Percentiles rank a stretch among this genome's conserved stretches.
Evolutionary conservation across 53 echinoderm and acorn worm genomes (phyloP).

Genomic region (Hippasteria phrygiana): DNA sequence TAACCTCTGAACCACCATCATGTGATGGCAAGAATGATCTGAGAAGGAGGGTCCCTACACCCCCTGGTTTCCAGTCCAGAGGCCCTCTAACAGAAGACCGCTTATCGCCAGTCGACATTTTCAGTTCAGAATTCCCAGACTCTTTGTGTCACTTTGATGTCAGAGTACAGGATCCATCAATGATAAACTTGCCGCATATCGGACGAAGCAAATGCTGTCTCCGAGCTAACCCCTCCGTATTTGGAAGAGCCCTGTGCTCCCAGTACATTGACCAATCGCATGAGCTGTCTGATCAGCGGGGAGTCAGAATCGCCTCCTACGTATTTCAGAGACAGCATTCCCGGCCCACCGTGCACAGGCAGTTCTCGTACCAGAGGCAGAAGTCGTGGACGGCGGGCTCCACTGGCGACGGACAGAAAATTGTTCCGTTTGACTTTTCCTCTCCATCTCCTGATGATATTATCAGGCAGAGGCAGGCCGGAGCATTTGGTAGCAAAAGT

Average conservation of each 20-base stretch:
- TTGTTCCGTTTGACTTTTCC: conserved; percentile 88
- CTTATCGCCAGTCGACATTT: not conserved
- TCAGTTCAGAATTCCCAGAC: not conserved
- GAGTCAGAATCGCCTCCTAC: conserved; percentile 29
- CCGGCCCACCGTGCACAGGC: conserved; percentile 54
- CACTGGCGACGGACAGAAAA: not conserved
- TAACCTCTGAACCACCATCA: not conserved
- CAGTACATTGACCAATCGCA: conserved; percentile 44
- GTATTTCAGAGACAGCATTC: conserved; percentile 23
- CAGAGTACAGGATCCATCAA: not conserved
- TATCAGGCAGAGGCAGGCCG: conserved; percentile 69
- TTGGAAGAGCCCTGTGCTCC: conserved; percentile 50
- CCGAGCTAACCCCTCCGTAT: conserved; percentile 57
- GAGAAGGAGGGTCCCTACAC: conserved; percentile 6
- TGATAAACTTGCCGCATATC: not conserved
- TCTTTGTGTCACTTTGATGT: not conserved
- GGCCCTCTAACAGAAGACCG: not conserved
- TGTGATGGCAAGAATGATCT: not conserved
- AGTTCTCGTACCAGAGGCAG: conserved; percentile 86
- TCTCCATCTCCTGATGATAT: conserved; percentile 94
- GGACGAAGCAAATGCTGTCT: not conserved
- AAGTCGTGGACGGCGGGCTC: conserved; percentile 32
- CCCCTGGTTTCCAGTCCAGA: conserved; percentile 63
- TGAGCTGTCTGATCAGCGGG: conserved; percentile 13
- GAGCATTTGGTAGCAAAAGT: conserved; percentile 71